Base-by-base conservation (phyloP, 2,797 vertebrate genomes). In the Sebastes kiyomatsui region DNA sequence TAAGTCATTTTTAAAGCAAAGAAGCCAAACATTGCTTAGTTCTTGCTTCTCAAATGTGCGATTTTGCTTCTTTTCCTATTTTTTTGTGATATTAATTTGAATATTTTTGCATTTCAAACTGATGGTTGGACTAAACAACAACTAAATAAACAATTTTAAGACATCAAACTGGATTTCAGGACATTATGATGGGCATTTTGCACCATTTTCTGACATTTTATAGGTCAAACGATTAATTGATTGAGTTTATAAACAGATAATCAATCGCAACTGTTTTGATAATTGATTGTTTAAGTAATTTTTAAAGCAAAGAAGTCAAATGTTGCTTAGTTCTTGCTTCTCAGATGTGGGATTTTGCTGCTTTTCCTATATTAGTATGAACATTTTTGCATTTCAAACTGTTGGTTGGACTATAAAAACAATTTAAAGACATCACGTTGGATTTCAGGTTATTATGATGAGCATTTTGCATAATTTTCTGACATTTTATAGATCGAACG, bases 391-490 rank as follows among this genome's bases (percentile, higher is more conserved):
- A 27, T 67, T 67, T 67, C 2, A 2, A 56, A 52, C 3, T 7
- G 52, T 49, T 60, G 33, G 16, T 42, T 54, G 6, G 27, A 52
- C 42, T 52, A 13, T 5, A 35, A 4, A 35, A 38, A 38, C 16
- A 3, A 38, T 13, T 8, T 4, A 2, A 13, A 55, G 5, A 35
- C 3, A 3, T 0, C 25, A 25, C 25, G 0, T 1, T 16, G 4
- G 46, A 16, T 18, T 30, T 18, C 32, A 20, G 22, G 16, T 1
- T 11, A 71, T 60, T 22, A 13, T 13, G 23, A 28, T 27, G 10
- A 46, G 35, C 6, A 33, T 22, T 55, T 33, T 54, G 9, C 23
- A 20, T 0, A 0, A 35, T 23, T 38, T 65, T 25, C 7, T 38
- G 22, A 16, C 18, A 14, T 66, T 32, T 12, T 35, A 62, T 5